Evolutionary conservation across 2,113 vertebrate genomes (phyloP), one percentile per base, ranked within the genome.

Genomic region (Osmerus mordax): DNA sequence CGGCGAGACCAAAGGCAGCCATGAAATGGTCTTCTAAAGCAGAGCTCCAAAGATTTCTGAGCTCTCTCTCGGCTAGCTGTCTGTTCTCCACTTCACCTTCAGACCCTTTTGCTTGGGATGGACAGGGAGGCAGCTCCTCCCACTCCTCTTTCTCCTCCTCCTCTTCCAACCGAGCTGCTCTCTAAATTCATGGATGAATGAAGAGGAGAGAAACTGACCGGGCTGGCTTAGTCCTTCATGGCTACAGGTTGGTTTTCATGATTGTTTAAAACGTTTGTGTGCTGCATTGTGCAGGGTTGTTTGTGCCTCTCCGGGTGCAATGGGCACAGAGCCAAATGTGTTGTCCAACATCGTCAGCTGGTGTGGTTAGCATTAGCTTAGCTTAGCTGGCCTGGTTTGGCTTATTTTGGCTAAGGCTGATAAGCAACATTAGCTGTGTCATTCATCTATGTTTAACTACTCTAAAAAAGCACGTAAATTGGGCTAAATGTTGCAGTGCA

Each of bases 201-300:
- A 93, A 88, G 84, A 81, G 83, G 86, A 75, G 80, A 87, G 75
- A 62, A 54, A 88, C 89, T 82, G 88, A 78, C 79, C 84, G 69
- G 86, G 77, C 83, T 83, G 72, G 86, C 77, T 47, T 89, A 82
- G 87, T 86, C 88, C 87, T 92, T 82, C 83, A 96, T 96, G 95
- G 95, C 94, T 91, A 90, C 93, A 96, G 95, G 95, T 96, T 87
- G 92, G 95, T 95, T 89, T 71, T 79, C 54, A 63, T 52, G 25
- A 58, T 55, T 3, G 19, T 15, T 16, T n/a, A 11, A 41, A 18
- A 3, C 55, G 25, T 53, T 65, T 54, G 70, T 9, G n/a, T 14
- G 32, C 53, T 9, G 51, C 19, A 3, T 4, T 41, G 28, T 3
- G 7, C 32, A 12, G 67, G 32, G 18, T 18, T 63, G 15, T 63